phyloP scores from a whole-genome alignment of 2,113 vertebrate species.

The Peromyscus polionotus region DNA sequence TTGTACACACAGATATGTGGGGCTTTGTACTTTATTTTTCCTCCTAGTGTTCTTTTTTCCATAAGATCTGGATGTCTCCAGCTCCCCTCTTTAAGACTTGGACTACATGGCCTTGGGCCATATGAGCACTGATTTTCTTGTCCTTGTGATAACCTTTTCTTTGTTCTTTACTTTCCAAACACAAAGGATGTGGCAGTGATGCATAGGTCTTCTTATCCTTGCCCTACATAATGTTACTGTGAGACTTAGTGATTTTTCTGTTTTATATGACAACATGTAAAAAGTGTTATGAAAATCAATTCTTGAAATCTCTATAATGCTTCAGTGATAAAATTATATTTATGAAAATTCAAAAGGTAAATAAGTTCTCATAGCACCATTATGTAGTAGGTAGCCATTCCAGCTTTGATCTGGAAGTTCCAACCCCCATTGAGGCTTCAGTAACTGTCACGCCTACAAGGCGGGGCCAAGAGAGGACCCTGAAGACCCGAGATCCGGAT shows the following conservation, averaged over 20 bases:
- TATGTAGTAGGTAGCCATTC: no score
- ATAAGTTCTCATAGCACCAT: conserved; percentile 41
- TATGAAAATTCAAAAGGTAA: conserved; percentile 39
- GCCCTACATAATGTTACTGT: neutral
- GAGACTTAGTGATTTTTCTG: conserved; percentile 7
- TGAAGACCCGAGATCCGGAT: no score
- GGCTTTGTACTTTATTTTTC: neutral
- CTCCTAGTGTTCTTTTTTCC: neutral
- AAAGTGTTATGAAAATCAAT: conserved; percentile 47
- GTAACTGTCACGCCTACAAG: no score
- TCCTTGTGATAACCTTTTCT: neutral
- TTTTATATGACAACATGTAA: neutral
- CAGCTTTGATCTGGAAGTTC: no score
- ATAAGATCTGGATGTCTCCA: neutral
- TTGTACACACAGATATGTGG: neutral
- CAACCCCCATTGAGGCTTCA: no score
- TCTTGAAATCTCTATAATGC: neutral
- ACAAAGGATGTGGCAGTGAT: neutral
- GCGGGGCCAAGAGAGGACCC: no score
- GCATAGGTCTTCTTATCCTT: neutral
- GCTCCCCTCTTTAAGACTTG: neutral
- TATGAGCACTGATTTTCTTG: neutral
- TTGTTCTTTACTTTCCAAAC: neutral
- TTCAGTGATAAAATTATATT: conserved; percentile 37
- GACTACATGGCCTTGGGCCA: neutral